Percentiles rank a stretch among this genome's conserved stretches.
Conservation (phyloP, 2,113 vertebrate genomes). For the Tragulus kanchil region DNA sequence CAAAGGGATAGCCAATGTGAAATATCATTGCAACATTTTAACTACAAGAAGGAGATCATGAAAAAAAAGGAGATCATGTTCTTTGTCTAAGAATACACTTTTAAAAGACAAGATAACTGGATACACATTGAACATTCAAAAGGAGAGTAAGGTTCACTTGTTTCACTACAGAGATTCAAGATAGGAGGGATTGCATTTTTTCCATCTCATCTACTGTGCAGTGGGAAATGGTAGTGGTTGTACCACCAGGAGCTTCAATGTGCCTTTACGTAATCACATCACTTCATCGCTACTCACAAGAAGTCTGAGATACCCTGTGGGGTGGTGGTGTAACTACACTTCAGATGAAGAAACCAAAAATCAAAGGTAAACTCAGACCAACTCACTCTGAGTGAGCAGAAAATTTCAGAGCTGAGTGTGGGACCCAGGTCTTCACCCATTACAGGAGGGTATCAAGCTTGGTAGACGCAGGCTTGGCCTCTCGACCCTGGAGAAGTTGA, state of each 20-base stretch:
- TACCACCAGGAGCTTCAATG: neutral
- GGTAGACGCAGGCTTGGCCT: neutral
- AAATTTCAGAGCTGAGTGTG: neutral
- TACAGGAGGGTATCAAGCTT: neutral
- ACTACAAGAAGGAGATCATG: neutral
- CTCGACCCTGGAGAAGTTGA: neutral
- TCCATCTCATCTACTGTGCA: neutral
- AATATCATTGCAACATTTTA: neutral
- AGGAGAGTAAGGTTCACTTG: neutral
- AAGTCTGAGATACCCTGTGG: neutral
- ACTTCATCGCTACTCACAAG: neutral
- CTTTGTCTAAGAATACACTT: neutral
- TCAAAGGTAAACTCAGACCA: neutral
- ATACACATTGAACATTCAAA: neutral
- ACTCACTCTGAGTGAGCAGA: neutral
- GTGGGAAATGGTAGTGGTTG: neutral
- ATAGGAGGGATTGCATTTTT: neutral
- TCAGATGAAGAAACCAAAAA: slow-evolving; percentile 16
- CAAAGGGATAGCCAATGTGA: neutral
- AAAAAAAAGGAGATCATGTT: neutral
- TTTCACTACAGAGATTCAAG: neutral
- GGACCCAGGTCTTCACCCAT: neutral
- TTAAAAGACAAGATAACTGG: neutral
- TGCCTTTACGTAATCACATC: neutral
- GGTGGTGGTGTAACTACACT: neutral